Evolutionary conservation across 2,888 invertebrate genomes (phyloP).

Genomic region (Auanema freiburgensis): DNA sequence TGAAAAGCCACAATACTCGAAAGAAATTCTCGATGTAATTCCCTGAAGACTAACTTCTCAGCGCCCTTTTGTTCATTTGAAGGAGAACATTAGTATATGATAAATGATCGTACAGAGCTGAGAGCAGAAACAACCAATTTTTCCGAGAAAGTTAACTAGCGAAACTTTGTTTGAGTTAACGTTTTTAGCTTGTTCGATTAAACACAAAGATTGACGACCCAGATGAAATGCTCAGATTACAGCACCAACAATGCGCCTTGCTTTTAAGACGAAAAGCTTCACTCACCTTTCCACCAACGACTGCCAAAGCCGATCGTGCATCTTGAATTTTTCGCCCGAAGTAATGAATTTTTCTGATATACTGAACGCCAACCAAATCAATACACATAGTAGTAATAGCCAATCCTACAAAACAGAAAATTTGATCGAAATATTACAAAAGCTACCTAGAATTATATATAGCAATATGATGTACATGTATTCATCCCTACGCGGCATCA

Average conservation of each 20-base stretch:
- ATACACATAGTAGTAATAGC: conserved; percentile 65
- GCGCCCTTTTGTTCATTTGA: no score
- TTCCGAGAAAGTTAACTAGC: no score
- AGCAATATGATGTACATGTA: conserved; percentile 63
- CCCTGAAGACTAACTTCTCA: no score
- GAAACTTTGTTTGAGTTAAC: no score
- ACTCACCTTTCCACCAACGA: conserved; percentile 64
- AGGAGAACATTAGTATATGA: no score
- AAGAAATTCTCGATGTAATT: no score
- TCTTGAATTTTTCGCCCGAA: conserved; percentile 64
- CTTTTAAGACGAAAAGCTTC: neutral
- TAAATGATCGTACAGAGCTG: no score
- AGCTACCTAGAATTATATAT: conserved; percentile 61
- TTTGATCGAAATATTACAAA: neutral
- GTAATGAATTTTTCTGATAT: conserved; percentile 65
- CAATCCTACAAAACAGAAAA: conserved; percentile 40
- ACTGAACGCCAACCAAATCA: conserved; percentile 64
- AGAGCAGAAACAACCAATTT: no score
- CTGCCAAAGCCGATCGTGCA: conserved; percentile 62
- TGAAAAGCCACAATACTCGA: no score
- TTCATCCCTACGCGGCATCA: conserved; percentile 62
- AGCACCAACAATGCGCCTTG: neutral
- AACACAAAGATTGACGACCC: neutral
- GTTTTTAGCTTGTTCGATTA: neutral
- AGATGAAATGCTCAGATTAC: neutral